Evolutionary conservation across 1,140 invertebrate genomes (phyloP), one percentile per base, ranked within the genome.

Genomic region (Musca domestica): DNA sequence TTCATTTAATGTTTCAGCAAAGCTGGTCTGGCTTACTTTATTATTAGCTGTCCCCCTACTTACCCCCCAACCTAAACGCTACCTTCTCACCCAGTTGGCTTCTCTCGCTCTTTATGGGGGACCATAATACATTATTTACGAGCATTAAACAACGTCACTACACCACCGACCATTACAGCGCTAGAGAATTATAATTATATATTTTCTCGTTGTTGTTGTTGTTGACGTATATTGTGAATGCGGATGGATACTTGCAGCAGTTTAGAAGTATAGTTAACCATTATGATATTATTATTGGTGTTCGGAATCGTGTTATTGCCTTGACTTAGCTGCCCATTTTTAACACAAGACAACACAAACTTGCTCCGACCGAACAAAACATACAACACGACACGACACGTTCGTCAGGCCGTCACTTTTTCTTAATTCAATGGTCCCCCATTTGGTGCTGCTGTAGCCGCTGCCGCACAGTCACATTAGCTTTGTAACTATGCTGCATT

Each of bases 261-360:
- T 41, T 41, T 41, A 41, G 34, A 41, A 41, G 34, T 12, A 12
- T 41, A 41, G 34, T 12, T 41, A 41, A 41, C 34, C 34, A 41
- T 41, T 41, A 41, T 41, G 34, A 9, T 41, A 41, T 41, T n/a
- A n/a, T n/a, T 61, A 61, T 34, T 34, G 17, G 56, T 61, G 56
- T 61, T 61, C 41, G 30, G 41, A 34, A 61, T 61, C 56, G 34
- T 61, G 56, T 61, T 61, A 61, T 61, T 61, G 56, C n/a, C 34
- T 34, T 34, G 56, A 27, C 34, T 61, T 34, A 61, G 34, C 56
- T 61, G 56, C 56, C 56, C 56, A 61, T 61, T 34, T 61, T 61
- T 61, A 61, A 61, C 56, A 51, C 48, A 51, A 19, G 15, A 15
- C 15, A 3, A 49, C 41, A 46, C 3, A 46, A 15, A 61, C 56